phyloP scores from a whole-genome alignment of 2,113 vertebrate species.

The Anser brachyrhynchus region DNA sequence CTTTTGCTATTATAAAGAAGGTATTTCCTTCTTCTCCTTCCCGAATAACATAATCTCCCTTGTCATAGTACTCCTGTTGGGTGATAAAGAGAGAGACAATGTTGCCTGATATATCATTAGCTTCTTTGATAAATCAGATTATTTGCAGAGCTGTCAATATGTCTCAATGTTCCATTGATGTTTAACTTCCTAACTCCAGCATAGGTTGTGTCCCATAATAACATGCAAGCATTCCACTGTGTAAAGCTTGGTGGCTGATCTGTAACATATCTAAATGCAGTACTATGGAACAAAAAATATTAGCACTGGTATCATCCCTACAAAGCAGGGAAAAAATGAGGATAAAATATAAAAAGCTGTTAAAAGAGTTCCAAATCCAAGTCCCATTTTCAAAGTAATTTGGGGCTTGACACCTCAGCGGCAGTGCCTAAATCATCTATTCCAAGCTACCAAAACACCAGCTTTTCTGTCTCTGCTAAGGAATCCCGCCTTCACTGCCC shows the following conservation, averaged over 20 bases:
- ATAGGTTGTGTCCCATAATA: not conserved
- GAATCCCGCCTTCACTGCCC: not conserved
- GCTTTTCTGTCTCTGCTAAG: not conserved
- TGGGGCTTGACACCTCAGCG: not conserved
- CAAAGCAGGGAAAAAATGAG: not conserved
- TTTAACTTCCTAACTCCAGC: not conserved
- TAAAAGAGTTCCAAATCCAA: not conserved
- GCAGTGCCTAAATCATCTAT: not conserved
- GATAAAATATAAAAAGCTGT: not conserved
- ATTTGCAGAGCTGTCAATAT: not conserved
- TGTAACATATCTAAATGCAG: not conserved
- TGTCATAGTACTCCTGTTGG: constrained; percentile 88
- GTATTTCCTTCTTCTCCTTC: constrained; percentile 93
- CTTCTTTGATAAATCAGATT: not conserved
- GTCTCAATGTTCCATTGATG: not conserved
- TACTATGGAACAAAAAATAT: not conserved
- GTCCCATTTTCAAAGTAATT: not conserved
- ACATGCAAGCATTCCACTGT: not conserved
- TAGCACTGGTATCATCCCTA: not conserved
- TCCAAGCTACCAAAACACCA: not conserved
- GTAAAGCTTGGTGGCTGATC: not conserved
- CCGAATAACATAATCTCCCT: constrained; percentile 92
- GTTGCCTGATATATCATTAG: not conserved
- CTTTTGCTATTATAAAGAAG: constrained; percentile 94
- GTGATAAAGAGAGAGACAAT: not conserved